These are phyloP conservation scores for Echeneis naucrates DNA, from an alignment of 2,797 vertebrate species.

Conservation along the genomic window DNA sequence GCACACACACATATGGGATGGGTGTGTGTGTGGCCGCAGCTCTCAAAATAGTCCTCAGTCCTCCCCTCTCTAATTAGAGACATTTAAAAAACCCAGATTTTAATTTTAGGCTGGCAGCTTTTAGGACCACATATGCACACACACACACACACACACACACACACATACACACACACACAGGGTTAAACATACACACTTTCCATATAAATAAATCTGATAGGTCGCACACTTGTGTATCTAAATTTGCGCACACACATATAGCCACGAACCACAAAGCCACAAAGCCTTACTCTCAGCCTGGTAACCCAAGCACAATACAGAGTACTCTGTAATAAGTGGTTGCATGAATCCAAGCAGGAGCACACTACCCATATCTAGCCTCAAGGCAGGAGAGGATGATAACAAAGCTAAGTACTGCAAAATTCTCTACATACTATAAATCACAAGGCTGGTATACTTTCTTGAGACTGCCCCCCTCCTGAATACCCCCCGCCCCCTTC, in stretches of 20 bases:
- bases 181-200: slow-evolving; percentile 71
- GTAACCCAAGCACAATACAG: slow-evolving; percentile 83
- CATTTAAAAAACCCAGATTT: slow-evolving; percentile 87
- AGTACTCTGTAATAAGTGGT: slow-evolving; percentile 77
- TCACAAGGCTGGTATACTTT: slow-evolving; percentile 36
- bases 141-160: slow-evolving; percentile 31
- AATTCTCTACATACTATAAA: slow-evolving; percentile 41
- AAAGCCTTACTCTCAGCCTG: slow-evolving; percentile 73
- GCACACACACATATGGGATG: slow-evolving; percentile 78
- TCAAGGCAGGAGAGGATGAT: slow-evolving; percentile 54
- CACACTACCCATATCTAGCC: slow-evolving; percentile 52
- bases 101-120: slow-evolving; percentile 87
- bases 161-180: slow-evolving; percentile 23
- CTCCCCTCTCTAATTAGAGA: slow-evolving; percentile 88
- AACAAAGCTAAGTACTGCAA: slow-evolving; percentile 46
- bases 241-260: slow-evolving; percentile 55
- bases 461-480: slow-evolving; percentile 34
- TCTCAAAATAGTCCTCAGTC: slow-evolving; percentile 84
- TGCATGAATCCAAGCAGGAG: slow-evolving; percentile 72
- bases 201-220: slow-evolving; percentile 79
- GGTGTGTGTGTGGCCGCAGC: slow-evolving; percentile 85
- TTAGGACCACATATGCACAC: slow-evolving; percentile 62
- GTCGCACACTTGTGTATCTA: slow-evolving; percentile 70
- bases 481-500: slow-evolving; percentile 30
- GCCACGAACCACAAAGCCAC: slow-evolving; percentile 80